Conservation (phyloP, 2,888 invertebrate species). For the Limnephilus rhombicus region DNA sequence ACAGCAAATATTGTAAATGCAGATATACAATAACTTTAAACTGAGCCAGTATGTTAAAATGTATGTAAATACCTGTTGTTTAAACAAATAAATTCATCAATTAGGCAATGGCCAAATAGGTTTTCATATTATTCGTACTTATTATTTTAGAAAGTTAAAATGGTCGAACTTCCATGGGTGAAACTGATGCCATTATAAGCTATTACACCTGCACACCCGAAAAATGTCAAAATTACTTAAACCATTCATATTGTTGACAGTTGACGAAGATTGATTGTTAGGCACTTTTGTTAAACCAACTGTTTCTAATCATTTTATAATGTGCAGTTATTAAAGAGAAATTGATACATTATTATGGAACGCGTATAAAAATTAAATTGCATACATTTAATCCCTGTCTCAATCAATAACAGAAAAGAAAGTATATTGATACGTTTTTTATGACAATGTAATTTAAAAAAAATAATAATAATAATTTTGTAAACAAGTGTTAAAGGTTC, state of each 20-base stretch:
- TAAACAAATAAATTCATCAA: no score
- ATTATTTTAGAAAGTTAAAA: background rate
- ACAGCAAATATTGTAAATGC: no score
- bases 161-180: background rate
- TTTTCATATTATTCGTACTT: background rate
- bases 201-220: background rate
- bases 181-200: background rate
- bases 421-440: background rate
- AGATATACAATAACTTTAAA: no score
- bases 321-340: background rate
- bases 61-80: no score
- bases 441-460: background rate
- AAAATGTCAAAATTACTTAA: background rate
- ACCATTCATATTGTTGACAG: background rate
- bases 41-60: no score
- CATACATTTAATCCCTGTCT: background rate
- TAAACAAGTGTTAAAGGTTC: background rate
- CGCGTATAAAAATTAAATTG: background rate
- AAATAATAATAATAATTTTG: background rate
- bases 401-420: background rate
- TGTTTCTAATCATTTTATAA: slow-evolving; percentile 1
- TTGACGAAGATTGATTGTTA: background rate
- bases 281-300: background rate
- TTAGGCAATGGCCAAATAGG: no score
- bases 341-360: background rate